Conservation (phyloP, 1,140 invertebrate species). For the Scaptomyza hsui region DNA sequence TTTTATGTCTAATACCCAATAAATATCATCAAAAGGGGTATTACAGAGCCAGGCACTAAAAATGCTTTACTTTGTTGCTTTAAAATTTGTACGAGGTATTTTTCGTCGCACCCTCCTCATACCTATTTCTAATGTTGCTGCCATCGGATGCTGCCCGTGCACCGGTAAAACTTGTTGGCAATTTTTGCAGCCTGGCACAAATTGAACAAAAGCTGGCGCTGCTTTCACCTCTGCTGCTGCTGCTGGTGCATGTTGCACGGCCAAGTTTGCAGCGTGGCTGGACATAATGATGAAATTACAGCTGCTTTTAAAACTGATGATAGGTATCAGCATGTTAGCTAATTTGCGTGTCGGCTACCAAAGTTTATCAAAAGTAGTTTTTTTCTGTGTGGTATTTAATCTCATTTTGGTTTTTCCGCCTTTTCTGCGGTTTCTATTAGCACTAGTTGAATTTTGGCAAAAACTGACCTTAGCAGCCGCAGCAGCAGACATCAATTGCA, state of each 20-base stretch:
- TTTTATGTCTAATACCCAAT: neutral
- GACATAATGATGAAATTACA: conserved; percentile 51
- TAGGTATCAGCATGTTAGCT: conserved; percentile 29
- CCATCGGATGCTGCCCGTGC: conserved; percentile 20
- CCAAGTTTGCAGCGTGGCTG: conserved; percentile 18
- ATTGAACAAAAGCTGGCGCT: conserved; percentile 30
- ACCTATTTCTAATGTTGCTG: neutral
- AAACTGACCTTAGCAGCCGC: neutral
- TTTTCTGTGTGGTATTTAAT: neutral
- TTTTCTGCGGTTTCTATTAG: neutral
- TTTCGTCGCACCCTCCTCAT: neutral
- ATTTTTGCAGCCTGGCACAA: conserved; percentile 10
- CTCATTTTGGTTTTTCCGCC: too few species aligned
- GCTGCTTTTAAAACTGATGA: conserved; percentile 31
- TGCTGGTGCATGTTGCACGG: conserved; percentile 4
- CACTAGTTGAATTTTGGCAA: conserved; percentile 5
- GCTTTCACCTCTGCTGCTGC: conserved; percentile 3
- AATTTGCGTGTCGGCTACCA: conserved; percentile 31
- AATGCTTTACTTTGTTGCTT: too few species aligned
- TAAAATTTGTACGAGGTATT: neutral
- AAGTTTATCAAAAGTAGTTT: conserved; percentile 28
- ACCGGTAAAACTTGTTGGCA: conserved; percentile 34
- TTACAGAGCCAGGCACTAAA: too few species aligned
- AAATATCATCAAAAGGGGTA: neutral
- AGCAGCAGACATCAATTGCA: conserved; percentile 1